phyloP scores from a whole-genome alignment of 1,140 invertebrate species.

The Platorchestia sp. region DNA sequence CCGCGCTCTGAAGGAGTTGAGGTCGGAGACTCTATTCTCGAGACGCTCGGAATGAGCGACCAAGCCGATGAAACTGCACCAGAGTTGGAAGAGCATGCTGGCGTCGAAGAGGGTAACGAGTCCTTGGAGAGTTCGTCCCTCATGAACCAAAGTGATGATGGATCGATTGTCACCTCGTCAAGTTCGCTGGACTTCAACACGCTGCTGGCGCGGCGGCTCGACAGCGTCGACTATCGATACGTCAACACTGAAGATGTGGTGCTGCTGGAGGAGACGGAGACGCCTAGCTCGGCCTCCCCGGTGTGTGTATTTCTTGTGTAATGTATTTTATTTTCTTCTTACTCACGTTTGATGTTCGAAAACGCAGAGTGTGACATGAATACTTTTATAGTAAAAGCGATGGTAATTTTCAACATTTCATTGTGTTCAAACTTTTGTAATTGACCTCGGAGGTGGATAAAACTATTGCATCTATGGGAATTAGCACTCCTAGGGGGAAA shows the following conservation, averaged over 20 bases:
- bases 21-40: neutral
- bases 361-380: too few relatives aligned
- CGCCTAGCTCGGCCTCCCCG: neutral
- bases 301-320: neutral
- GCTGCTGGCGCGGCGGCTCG: conserved; percentile 25
- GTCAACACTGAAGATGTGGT: conserved; percentile 4
- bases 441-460: too few relatives aligned
- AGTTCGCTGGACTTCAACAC: conserved; percentile 42
- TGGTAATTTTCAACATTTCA: too few relatives aligned
- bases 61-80: neutral
- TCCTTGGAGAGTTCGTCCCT: conserved; percentile 9
- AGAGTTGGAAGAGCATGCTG: neutral
- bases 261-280: neutral
- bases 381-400: too few relatives aligned
- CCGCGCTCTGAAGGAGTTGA: neutral
- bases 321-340: too few relatives aligned
- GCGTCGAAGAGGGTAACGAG: neutral
- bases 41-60: neutral
- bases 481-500: too few relatives aligned
- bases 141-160: conserved; percentile 39
- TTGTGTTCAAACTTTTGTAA: too few relatives aligned
- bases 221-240: conserved; percentile 48
- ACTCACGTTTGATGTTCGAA: too few relatives aligned
- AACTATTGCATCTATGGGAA: too few relatives aligned
- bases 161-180: conserved; percentile 30